A percentile compares a stretch with the other conserved stretches of the same genome.
Conservation (phyloP, 2,797 vertebrate species). For the Gymnothorax javanicus region DNA sequence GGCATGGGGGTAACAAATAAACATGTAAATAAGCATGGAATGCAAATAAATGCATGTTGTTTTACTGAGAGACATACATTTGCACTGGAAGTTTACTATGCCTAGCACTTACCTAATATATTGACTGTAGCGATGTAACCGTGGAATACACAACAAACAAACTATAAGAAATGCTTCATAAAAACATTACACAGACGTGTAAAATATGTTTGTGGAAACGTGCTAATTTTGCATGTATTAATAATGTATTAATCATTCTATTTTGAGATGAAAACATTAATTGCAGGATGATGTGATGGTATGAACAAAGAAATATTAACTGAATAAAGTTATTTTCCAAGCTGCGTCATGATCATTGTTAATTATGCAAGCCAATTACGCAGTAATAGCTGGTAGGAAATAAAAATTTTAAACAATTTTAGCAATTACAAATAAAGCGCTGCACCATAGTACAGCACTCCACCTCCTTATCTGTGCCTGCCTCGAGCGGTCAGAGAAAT, state of each 20-base stretch:
- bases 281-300: not conserved
- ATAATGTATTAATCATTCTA: not conserved
- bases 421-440: not conserved
- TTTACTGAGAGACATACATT: not conserved
- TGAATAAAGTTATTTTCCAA: slow-evolving; percentile 12
- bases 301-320: not conserved
- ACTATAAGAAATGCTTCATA: not conserved
- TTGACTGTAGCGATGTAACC: not conserved
- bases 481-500: not conserved
- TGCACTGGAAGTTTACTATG: not conserved
- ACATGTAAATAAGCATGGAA: not conserved
- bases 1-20: not conserved
- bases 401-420: not conserved
- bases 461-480: not conserved
- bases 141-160: not conserved
- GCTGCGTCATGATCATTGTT: not conserved
- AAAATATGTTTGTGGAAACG: not conserved
- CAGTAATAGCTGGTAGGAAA: not conserved
- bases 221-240: not conserved
- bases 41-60: not conserved
- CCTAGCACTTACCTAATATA: not conserved
- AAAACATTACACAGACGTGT: not conserved
- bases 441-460: not conserved
- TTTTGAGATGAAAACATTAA: not conserved
- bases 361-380: not conserved